Percentiles rank a stretch among this genome's conserved stretches.
Conservation (phyloP, 2,113 vertebrate species). For the Ondatra zibethicus region DNA sequence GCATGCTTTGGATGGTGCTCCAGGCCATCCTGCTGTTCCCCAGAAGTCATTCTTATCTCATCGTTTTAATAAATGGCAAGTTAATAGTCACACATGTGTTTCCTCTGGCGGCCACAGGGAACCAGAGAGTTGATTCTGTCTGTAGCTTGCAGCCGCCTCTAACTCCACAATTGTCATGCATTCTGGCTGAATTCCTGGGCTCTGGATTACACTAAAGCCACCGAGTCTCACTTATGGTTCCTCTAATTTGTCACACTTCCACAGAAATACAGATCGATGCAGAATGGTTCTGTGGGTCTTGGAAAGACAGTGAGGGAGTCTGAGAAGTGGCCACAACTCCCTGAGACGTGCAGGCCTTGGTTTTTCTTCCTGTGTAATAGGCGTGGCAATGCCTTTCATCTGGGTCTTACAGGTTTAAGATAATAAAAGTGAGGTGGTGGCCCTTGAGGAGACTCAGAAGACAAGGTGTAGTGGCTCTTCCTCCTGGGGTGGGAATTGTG, state of each 20-base stretch:
- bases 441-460: background rate
- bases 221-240: rapidly evolving
- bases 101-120: background rate
- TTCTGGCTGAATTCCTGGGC: background rate
- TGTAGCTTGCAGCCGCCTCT: background rate
- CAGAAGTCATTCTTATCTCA: slow-evolving; percentile 47
- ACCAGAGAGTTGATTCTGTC: background rate
- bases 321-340: background rate
- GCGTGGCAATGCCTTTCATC: background rate
- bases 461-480: background rate
- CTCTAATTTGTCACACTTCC: background rate
- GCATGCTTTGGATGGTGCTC: slow-evolving; percentile 6
- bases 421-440: background rate
- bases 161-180: rapidly evolving
- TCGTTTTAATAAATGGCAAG: background rate
- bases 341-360: background rate
- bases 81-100: background rate
- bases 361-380: background rate
- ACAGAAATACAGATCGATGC: background rate
- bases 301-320: background rate
- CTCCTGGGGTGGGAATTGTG: background rate
- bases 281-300: rapidly evolving
- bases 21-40: slow-evolving; percentile 62
- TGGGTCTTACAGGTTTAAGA: rapidly evolving
- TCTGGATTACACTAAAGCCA: background rate